Base-by-base conservation (phyloP, 37 sponge, comb jelly and placozoan genomes). In the Tethya wilhelma region DNA sequence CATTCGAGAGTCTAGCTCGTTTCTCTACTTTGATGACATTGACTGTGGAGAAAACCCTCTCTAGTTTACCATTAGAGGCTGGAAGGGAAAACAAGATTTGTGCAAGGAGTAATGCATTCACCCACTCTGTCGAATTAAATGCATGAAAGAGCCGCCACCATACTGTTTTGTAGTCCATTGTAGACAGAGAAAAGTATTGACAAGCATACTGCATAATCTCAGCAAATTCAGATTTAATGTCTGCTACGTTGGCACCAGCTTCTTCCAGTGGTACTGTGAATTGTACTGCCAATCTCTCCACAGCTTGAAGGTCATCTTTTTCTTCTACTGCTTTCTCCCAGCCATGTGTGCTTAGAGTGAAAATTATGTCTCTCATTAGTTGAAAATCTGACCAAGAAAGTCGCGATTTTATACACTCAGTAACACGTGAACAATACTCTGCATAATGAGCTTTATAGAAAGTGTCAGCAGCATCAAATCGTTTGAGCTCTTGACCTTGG, bases 351-450 rank as follows among this genome's bases (percentile, higher is more conserved):
- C 75, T 74, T 23, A 90, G 85, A 69, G 84, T 55, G 42, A 79
- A 79, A 57, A 84, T 79, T 67, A 84, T 84, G 40, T 90, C 90
- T 49, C 85, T 65, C 80, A 90, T 73, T 49, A 90, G 33, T 56
- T 78, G 59, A 17, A 90, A 75, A 59, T 90, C 81, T 75, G 79
- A 84, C 90, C 90, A 90, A 33, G 85, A 73, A 38, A 90, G 85
- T 60, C 90, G 71, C 8, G 82, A 80, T 78, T 88, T 90, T 68
- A 90, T 90, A 49, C 84, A 83, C 34, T 57, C 34, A 38, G 62
- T 90, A 30, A 90, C 86, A 57, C 29, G 68, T 12, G 30, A 40
- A 74, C 86, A 84, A 59, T 73, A 84, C 46, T 55, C 90, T 43
- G 84, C 60, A 74, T 90, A 79, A 25, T 90, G 71, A 70, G 74